A percentile compares a stretch with the other conserved stretches of the same genome.
Evolutionary conservation across 2,113 vertebrate genomes (phyloP).

Genomic region (Pungitius pungitius): DNA sequence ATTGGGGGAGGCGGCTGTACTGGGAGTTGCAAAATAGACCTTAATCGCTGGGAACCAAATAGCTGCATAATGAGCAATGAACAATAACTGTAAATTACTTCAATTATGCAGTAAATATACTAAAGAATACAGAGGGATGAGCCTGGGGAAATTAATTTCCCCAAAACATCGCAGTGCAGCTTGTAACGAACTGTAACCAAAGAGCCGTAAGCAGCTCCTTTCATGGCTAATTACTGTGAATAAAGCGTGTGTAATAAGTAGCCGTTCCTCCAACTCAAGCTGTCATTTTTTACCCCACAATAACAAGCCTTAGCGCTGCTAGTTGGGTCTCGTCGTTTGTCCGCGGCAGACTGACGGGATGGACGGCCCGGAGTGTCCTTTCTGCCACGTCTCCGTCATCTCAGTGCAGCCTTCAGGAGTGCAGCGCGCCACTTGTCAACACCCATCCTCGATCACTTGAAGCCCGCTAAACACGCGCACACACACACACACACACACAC

Average conservation of each 20-base stretch:
- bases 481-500: slow-evolving; percentile 12
- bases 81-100: slow-evolving; percentile 14
- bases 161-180: slow-evolving; percentile 9
- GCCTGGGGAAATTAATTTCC: slow-evolving; percentile 15
- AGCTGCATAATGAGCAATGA: slow-evolving; percentile 22
- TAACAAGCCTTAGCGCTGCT: slow-evolving; percentile 48
- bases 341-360: slow-evolving; percentile 55
- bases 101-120: slow-evolving; percentile 26
- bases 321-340: slow-evolving; percentile 57
- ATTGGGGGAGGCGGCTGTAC: slow-evolving; percentile 17
- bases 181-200: slow-evolving; percentile 47
- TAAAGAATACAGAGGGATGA: slow-evolving; percentile 6
- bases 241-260: slow-evolving; percentile 40
- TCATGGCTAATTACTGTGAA: slow-evolving; percentile 60
- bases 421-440: slow-evolving; percentile 71
- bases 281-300: slow-evolving; percentile 49
- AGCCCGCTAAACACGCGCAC: slow-evolving; percentile 27
- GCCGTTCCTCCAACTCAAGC: slow-evolving; percentile 35
- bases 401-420: slow-evolving; percentile 55
- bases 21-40: slow-evolving; percentile 36
- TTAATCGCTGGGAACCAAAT: slow-evolving; percentile 7
- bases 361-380: slow-evolving; percentile 55
- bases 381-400: slow-evolving; percentile 61
- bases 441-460: slow-evolving; percentile 58
- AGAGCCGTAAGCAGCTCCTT: slow-evolving; percentile 49